These are phyloP conservation scores for Anolis sagrei DNA, from an alignment of 2,113 vertebrate species.

Conservation along the genomic window DNA sequence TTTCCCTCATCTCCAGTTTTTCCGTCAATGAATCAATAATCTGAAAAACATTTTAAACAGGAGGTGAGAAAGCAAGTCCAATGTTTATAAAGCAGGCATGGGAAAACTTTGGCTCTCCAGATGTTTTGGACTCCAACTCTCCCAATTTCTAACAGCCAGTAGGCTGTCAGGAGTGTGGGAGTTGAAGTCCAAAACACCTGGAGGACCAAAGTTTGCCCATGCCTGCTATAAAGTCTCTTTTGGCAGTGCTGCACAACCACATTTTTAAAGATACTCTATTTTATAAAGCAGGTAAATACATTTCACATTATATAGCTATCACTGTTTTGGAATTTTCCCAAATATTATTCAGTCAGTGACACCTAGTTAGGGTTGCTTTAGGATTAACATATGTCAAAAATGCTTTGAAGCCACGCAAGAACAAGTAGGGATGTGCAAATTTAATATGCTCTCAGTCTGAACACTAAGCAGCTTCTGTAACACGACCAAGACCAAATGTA, in stretches of 20 bases:
- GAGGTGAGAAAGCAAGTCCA: constrained; percentile 53
- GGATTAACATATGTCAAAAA: background rate
- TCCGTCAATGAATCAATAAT: constrained; percentile 88
- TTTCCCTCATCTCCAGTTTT: constrained; percentile 93
- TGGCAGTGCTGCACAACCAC: background rate
- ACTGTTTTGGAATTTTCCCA: background rate
- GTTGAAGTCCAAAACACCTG: too few relatives aligned
- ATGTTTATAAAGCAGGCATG: too few relatives aligned
- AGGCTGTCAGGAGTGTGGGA: too few relatives aligned
- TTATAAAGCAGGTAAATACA: background rate
- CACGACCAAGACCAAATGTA: background rate
- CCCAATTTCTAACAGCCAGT: too few relatives aligned
- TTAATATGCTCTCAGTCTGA: background rate
- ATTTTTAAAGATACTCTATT: background rate
- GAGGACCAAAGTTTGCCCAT: too few relatives aligned
- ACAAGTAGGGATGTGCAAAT: background rate
- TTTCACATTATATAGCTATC: background rate
- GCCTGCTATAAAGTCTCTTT: background rate
- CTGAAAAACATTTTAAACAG: constrained; percentile 75
- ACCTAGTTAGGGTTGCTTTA: background rate
- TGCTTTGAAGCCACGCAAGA: background rate
- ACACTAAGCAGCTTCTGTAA: background rate
- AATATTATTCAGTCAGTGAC: background rate
- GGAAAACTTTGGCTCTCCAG: too few relatives aligned
- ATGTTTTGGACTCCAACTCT: too few relatives aligned